A percentile compares a stretch with the other conserved stretches of the same genome.
Evolutionary conservation across 2,888 invertebrate species (phyloP).

Genomic region (Monoplex corrugatus): DNA sequence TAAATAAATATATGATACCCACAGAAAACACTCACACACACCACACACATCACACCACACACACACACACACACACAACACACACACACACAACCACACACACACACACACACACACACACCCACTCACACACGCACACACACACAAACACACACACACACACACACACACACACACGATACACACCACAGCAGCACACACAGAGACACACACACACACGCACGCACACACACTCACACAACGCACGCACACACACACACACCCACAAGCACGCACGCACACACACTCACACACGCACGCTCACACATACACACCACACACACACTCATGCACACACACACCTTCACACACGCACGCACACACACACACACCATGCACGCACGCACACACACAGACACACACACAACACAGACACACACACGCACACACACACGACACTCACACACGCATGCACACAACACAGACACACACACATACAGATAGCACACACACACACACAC

Average conservation of each 20-base stretch:
- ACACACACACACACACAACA: too few species aligned
- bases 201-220: neutral
- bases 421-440: neutral
- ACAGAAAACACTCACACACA: neutral
- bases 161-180: neutral
- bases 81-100: too few species aligned
- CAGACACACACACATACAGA: neutral
- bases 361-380: slow-evolving; percentile 9
- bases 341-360: neutral
- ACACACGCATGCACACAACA: neutral
- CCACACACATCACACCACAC: neutral
- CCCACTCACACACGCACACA: neutral
- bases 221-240: neutral
- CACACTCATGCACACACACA: neutral
- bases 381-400: slow-evolving; percentile 10
- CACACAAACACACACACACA: neutral
- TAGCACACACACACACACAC: neutral
- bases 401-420: neutral
- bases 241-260: slow-evolving; percentile 14
- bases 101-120: too few species aligned
- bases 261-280: neutral
- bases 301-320: neutral
- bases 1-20: neutral
- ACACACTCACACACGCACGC: neutral
- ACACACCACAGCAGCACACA: too few species aligned